phyloP scores from a whole-genome alignment of 2,888 invertebrate species.

The Nowickia ferox region DNA sequence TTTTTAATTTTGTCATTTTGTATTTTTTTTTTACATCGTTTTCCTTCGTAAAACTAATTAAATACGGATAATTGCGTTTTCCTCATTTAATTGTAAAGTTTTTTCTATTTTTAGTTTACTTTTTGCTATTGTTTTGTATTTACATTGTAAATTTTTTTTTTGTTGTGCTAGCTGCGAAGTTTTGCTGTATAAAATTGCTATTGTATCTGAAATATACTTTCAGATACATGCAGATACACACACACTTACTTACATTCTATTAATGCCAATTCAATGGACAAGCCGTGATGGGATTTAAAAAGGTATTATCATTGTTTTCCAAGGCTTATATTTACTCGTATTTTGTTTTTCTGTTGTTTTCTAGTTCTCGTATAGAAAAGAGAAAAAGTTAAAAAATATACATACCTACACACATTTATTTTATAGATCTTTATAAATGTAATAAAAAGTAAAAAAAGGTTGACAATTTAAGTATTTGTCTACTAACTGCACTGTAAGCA shows the following conservation, averaged over 20 bases:
- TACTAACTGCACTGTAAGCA: constrained; percentile 33
- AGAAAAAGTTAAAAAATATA: not conserved
- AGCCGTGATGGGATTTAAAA: constrained; percentile 46
- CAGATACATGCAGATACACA: not conserved
- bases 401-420: constrained; percentile 25
- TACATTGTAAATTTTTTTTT: constrained; percentile 15
- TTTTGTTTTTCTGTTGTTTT: constrained; percentile 27
- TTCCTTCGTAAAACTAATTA: constrained; percentile 64
- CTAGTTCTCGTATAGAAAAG: not conserved
- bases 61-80: constrained; percentile 68
- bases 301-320: constrained; percentile 64
- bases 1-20: constrained; percentile 22
- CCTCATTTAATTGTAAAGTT: constrained; percentile 18
- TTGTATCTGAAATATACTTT: constrained; percentile 19
- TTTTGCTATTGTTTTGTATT: constrained; percentile 24
- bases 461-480: constrained; percentile 66
- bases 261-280: constrained; percentile 56
- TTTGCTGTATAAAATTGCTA: constrained; percentile 7
- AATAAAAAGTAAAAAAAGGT: constrained; percentile 58
- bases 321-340: constrained; percentile 30
- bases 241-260: constrained; percentile 10
- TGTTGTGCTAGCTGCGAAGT: not conserved
- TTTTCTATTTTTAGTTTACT: constrained; percentile 4
- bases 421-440: constrained; percentile 61
- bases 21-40: constrained; percentile 20